These are phyloP conservation scores for Nylanderia fulva DNA, from an alignment of 1,140 invertebrate genomes.

Conservation along the genomic window DNA sequence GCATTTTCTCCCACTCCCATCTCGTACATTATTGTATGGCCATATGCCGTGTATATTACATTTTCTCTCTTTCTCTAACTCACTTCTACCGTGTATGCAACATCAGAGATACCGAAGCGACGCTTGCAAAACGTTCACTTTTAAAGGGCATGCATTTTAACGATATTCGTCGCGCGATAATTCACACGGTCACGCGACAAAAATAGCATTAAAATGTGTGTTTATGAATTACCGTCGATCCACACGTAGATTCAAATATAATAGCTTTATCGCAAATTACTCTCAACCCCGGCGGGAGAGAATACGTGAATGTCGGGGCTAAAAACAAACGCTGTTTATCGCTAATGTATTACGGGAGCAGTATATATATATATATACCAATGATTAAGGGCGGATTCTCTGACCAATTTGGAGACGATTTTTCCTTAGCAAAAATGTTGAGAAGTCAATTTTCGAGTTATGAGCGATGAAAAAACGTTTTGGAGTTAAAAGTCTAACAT, in stretches of 20 bases:
- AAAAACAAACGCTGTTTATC: not conserved
- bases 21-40: slow-evolving; percentile 54
- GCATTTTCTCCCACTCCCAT: slow-evolving; percentile 28
- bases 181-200: not conserved
- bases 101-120: slow-evolving; percentile 27
- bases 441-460: no score
- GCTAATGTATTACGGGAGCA: no score
- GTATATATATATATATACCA: no score
- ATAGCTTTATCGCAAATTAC: not conserved
- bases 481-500: no score
- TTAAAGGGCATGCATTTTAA: slow-evolving; percentile 58
- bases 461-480: no score
- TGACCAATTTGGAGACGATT: no score
- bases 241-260: not conserved
- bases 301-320: not conserved
- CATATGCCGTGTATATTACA: not conserved
- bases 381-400: no score
- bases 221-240: slow-evolving; percentile 13
- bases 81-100: not conserved
- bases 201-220: not conserved
- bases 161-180: slow-evolving; percentile 13
- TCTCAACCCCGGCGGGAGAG: no score
- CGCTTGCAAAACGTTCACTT: slow-evolving; percentile 70
- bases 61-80: no score
- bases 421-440: no score